Base-by-base conservation (phyloP, 2,888 invertebrate genomes). In the Bombylius discolor region DNA sequence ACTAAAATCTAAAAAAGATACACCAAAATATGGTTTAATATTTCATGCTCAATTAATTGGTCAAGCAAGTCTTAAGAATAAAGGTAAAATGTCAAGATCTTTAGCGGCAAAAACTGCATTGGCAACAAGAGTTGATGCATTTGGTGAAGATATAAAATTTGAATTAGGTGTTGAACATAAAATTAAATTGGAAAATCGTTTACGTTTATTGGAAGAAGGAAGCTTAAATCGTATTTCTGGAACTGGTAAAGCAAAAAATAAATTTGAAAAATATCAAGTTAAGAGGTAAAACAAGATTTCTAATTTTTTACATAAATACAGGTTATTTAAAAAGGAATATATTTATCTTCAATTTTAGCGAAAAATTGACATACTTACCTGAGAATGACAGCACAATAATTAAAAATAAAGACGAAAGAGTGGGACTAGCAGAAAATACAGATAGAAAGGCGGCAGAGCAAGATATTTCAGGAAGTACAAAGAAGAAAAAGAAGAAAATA, bases 1-100 rank as follows among this genome's bases (percentile, higher is more conserved):
- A 0, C 77, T 99, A 23, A 99, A 99, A 75, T 92, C 96, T 0
- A 95, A 95, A 68, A 91, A 94, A 68, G 95, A 98, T 68, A 99
- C 99, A 0, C 99, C 99, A 0, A 99, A 99, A 69, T 99, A 99
- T 71, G 99, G 99, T 77, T 77, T 99, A 47, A 94, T 99, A 61
- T 99, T 97, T 71, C 98, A 99, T 70, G 88, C 98, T 0, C 89
- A 90, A 66, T 74, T 99, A 23, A 87, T 99, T 8, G 93, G 95
- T 0, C 92, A 94, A 69, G 82, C 89, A 2, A 89, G 87, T 67
- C 81, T 86, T 0, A 92, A 89, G 71, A 86, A 93, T 64, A 99
- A 99, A 73, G 98, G 98, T 58, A 89, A 87, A 75, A 87, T 89
- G 82, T 91, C 98, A 0, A 81, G 99, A 65, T 98, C 97, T 84